Evolutionary conservation across 2,888 invertebrate species (phyloP).

Genomic region (Xestia xanthographa): DNA sequence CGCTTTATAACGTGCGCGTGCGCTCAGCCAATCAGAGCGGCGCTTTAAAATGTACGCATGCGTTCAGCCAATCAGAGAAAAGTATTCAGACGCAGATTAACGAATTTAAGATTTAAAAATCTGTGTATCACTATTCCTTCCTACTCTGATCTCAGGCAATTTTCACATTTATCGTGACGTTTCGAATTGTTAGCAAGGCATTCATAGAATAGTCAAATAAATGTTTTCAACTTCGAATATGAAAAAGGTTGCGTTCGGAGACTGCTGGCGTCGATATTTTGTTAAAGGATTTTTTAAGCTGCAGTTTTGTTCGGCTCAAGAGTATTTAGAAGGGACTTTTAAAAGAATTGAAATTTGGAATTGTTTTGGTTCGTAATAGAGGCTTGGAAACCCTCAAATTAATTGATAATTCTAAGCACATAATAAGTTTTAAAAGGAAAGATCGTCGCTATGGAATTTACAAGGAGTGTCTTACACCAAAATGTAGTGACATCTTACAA

Average conservation of each 20-base stretch:
- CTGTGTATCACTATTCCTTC: conserved; percentile 12
- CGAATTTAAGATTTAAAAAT: neutral
- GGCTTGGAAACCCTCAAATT: conserved; percentile 18
- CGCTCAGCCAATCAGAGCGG: conserved; percentile 13
- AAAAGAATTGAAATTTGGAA: conserved; percentile 17
- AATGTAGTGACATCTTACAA: conserved; percentile 9
- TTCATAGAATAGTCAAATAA: conserved; percentile 24
- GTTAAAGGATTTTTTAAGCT: conserved; percentile 49
- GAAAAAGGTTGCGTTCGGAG: conserved; percentile 34
- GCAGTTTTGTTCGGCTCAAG: conserved; percentile 59
- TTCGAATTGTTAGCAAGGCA: conserved; percentile 53
- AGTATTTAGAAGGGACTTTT: conserved; percentile 3
- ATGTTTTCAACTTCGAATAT: conserved; percentile 63
- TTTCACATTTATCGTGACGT: conserved; percentile 52
- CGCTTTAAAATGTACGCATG: neutral
- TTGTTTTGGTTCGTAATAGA: conserved; percentile 27
- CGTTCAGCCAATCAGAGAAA: conserved; percentile 29
- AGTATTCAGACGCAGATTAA: conserved; percentile 17
- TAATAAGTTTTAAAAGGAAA: conserved; percentile 1
- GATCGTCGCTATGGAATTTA: conserved; percentile 24
- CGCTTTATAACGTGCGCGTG: neutral
- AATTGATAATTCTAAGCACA: conserved; percentile 44
- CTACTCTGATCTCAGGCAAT: conserved; percentile 25
- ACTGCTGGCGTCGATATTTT: conserved; percentile 52
- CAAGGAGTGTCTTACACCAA: conserved; percentile 38